Conservation (phyloP, 2,888 invertebrate genomes). For the Mesopsocus fuscifrons region DNA sequence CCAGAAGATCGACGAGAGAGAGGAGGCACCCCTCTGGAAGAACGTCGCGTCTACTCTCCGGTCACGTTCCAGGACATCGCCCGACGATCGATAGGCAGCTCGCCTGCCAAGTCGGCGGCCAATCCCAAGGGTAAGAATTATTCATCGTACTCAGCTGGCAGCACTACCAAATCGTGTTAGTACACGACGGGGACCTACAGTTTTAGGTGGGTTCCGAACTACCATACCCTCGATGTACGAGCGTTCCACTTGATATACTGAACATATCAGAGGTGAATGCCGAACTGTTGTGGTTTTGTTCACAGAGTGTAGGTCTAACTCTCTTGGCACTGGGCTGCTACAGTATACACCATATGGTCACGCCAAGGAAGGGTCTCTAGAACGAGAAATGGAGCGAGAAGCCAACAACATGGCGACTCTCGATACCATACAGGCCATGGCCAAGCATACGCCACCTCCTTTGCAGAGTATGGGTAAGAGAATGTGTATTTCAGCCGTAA, state of each 20-base stretch:
- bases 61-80: conserved; percentile 72
- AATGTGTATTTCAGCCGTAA: too few relatives aligned
- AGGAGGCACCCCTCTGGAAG: conserved; percentile 31
- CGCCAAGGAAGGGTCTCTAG: neutral
- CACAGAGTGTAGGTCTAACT: conserved; percentile 52
- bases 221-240: conserved; percentile 3
- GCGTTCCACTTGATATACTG: conserved; percentile 17
- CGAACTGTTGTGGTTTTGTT: too few relatives aligned
- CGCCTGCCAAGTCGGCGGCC: conserved; percentile 37
- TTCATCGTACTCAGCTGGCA: too few relatives aligned
- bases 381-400: neutral
- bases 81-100: conserved; percentile 55
- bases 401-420: conserved; percentile 1
- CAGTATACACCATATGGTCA: neutral
- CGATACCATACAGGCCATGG: conserved; percentile 4
- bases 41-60: conserved; percentile 58
- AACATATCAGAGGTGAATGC: too few relatives aligned
- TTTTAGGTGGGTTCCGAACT: too few relatives aligned
- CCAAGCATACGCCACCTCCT: too few relatives aligned
- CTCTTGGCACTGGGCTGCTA: conserved; percentile 30
- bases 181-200: too few relatives aligned
- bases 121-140: conserved; percentile 14
- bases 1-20: too few relatives aligned
- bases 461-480: too few relatives aligned
- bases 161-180: too few relatives aligned